These are phyloP conservation scores for Chionoecetes opilio DNA, from an alignment of 1,140 invertebrate genomes.

Conservation along the genomic window DNA sequence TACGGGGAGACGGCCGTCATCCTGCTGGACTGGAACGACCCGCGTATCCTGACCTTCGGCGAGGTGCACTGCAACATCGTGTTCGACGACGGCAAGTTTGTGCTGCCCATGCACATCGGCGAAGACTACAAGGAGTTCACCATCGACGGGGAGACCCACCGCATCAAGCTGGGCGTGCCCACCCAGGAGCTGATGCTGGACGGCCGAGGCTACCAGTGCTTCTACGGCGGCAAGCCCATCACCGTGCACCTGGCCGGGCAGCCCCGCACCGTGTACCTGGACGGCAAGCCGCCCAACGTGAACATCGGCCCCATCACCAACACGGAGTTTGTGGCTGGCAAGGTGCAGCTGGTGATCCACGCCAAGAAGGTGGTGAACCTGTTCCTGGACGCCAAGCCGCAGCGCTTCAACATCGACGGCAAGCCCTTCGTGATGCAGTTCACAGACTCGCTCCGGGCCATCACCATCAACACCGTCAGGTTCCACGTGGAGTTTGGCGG, in stretches of 20 bases:
- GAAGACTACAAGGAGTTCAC: constrained; percentile 82
- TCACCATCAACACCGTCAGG: constrained; percentile 92
- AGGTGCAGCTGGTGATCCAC: constrained; percentile 93
- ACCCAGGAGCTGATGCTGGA: constrained; percentile 96
- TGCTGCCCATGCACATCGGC: constrained; percentile 81
- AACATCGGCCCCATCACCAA: constrained; percentile 86
- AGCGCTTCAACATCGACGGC: constrained; percentile 89
- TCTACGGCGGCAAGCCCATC: constrained; percentile 95
- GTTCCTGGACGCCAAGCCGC: constrained; percentile 93
- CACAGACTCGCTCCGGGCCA: constrained; percentile 89
- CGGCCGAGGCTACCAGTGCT: constrained; percentile 93
- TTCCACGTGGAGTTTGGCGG: constrained; percentile 94
- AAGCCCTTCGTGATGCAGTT: constrained; percentile 91
- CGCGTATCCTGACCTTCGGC: constrained; percentile 92
- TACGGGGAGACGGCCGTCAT: constrained; percentile 93
- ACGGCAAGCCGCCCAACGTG: constrained; percentile 92
- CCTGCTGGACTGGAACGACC: constrained; percentile 92
- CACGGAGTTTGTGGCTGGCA: constrained; percentile 91
- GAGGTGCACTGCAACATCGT: constrained; percentile 81
- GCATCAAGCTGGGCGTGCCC: constrained; percentile 95
- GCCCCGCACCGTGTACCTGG: constrained; percentile 90
- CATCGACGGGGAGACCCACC: constrained; percentile 85
- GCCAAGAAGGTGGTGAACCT: constrained; percentile 91
- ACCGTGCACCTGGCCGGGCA: constrained; percentile 92
- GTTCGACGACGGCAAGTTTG: constrained; percentile 81